Conservation (phyloP, 2,888 invertebrate species). For the Oscheius sp. region DNA sequence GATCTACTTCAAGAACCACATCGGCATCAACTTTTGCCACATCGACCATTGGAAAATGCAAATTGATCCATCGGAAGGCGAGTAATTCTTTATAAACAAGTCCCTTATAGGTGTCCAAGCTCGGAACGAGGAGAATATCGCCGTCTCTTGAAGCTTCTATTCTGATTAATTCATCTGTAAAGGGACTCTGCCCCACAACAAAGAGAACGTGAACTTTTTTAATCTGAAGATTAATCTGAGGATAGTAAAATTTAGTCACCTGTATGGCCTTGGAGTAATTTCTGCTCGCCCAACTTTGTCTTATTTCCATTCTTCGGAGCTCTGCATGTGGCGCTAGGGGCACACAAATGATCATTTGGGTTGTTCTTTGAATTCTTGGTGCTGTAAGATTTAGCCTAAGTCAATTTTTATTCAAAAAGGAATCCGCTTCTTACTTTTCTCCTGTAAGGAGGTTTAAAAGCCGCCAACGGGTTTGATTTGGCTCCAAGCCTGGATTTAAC, state of each 20-base stretch:
- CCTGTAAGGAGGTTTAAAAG: too few species aligned
- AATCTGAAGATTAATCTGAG: not conserved
- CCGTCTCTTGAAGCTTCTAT: not conserved
- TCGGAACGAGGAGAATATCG: not conserved
- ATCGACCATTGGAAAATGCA: not conserved
- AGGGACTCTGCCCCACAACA: not conserved
- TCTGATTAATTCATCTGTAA: not conserved
- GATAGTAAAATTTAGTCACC: not conserved
- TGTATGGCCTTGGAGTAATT: not conserved
- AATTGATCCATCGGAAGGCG: not conserved
- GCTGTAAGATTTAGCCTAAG: not conserved
- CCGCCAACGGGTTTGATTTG: too few species aligned
- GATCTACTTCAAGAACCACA: slow-evolving; percentile 4
- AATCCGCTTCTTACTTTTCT: too few species aligned
- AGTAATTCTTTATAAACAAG: not conserved
- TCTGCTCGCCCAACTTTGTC: not conserved
- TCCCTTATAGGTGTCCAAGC: not conserved
- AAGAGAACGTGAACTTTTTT: not conserved
- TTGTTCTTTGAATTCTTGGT: not conserved
- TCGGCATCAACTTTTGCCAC: not conserved
- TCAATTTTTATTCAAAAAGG: not conserved
- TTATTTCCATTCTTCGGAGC: not conserved
- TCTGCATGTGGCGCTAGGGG: not conserved
- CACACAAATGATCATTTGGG: not conserved
- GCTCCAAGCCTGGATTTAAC: too few species aligned